Evolutionary conservation across 2,888 invertebrate genomes (phyloP), one percentile per base, ranked within the genome.

Genomic region (Fragum sueziense): DNA sequence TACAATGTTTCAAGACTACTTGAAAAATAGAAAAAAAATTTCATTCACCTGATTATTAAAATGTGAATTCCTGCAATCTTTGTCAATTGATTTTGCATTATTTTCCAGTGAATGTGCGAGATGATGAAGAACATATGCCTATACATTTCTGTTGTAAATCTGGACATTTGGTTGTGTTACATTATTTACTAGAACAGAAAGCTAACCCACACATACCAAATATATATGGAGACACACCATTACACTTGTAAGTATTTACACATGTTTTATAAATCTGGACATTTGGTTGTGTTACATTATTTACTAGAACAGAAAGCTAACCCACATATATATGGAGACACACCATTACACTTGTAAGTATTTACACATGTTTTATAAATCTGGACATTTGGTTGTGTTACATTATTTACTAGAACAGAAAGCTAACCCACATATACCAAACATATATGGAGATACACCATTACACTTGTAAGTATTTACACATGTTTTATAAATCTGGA

Each of bases 361-460:
- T 22, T 3, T 54, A 2, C 94, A 94, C 85, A 94, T 94, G 86
- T 93, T 93, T 74, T 92, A 93, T 73, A 93, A 93, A 80, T 91
- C 92, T 1, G 94, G 94, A 1, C 93, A 94, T 77, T 87, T 93
- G 22, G 87, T 90, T 17, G 90, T 93, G n/a, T 84, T 94, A 17
- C 92, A 92, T 67, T 90, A 91, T 73, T 88, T 94, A n/a, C 88
- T 94, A 33, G 91, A 92, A 74, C 88, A 90, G 57, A 85, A 87
- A 29, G 90, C 89, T 22, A 83, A 89, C 52, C 90, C 91, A 7
- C 91, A 91, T 75, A 85, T 88, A 17, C 87, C 91, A 52, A 94
- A 94, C 82, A 92, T 94, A 29, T 94, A 94, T 78, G 93, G 93
- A 0, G 94, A 94, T 86, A 94, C 94, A 0, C 93, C 94, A 7